Evolutionary conservation across 2,888 invertebrate genomes (phyloP).

Genomic region (Xanthorhoe spadicearia): DNA sequence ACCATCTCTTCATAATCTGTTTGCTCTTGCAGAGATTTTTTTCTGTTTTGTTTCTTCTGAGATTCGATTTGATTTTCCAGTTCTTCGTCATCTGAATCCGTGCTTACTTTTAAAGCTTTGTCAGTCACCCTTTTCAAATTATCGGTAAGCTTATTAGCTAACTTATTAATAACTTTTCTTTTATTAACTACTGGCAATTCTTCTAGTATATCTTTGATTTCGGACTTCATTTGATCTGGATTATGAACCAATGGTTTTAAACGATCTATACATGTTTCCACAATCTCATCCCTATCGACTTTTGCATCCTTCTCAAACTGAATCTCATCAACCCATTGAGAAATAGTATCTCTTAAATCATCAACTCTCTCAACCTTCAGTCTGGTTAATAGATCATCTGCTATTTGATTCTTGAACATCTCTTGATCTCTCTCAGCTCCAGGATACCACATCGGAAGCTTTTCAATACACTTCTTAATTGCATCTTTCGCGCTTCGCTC

Average conservation of each 20-base stretch:
- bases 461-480: slow-evolving; percentile 47
- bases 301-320: slow-evolving; percentile 39
- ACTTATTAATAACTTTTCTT: slow-evolving; percentile 25
- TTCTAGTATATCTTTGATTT: slow-evolving; percentile 45
- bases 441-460: slow-evolving; percentile 59
- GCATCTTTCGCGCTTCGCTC: slow-evolving; percentile 43
- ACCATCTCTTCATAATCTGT: slow-evolving; percentile 12
- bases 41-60: background rate
- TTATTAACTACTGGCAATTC: slow-evolving; percentile 34
- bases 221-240: slow-evolving; percentile 41
- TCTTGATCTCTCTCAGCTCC: slow-evolving; percentile 44
- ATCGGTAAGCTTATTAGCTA: slow-evolving; percentile 40
- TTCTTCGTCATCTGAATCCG: slow-evolving; percentile 14
- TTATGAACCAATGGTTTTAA: slow-evolving; percentile 42
- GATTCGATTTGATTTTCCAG: slow-evolving; percentile 33
- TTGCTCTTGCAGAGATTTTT: slow-evolving; percentile 4
- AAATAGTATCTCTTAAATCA: slow-evolving; percentile 40
- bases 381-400: slow-evolving; percentile 46
- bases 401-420: slow-evolving; percentile 48
- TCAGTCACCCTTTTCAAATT: slow-evolving; percentile 29
- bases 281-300: slow-evolving; percentile 35
- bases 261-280: slow-evolving; percentile 40
- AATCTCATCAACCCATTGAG: slow-evolving; percentile 43
- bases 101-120: slow-evolving; percentile 13
- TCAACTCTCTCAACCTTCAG: slow-evolving; percentile 39